Conservation (phyloP, 2,797 vertebrate genomes). For the Sebastes flavidus region DNA sequence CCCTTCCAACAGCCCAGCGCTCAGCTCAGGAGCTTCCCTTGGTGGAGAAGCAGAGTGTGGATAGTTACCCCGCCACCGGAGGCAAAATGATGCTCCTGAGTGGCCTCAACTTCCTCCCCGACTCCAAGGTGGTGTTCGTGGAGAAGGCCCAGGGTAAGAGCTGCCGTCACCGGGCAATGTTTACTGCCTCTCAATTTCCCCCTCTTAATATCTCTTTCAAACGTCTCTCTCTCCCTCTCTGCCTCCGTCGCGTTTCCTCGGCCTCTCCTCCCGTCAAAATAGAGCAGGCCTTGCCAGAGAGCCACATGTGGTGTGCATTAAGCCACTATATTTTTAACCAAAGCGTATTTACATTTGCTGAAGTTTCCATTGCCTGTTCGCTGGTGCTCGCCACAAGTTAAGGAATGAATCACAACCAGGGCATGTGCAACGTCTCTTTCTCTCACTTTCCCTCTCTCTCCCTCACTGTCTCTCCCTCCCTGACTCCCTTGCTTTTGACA, state of each 20-base stretch:
- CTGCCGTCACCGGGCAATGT: constrained; percentile 42
- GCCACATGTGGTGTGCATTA: constrained; percentile 89
- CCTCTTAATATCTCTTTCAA: constrained; percentile 59
- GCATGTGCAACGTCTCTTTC: constrained; percentile 78
- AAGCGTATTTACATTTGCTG: constrained; percentile 88
- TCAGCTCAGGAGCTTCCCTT: constrained; percentile 98
- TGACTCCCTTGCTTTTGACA: constrained; percentile 41
- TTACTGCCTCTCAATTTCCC: constrained; percentile 56
- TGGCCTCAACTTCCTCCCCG: constrained; percentile 96
- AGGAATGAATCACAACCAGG: constrained; percentile 85
- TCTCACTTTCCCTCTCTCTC: constrained; percentile 61
- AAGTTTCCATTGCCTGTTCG: constrained; percentile 88
- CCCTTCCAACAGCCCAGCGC: constrained; percentile 87
- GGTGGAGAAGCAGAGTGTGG: constrained; percentile 95
- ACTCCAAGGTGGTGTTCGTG: constrained; percentile 99
- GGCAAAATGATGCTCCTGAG: constrained; percentile 95
- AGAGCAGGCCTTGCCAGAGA: constrained; percentile 78
- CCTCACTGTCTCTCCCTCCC: constrained; percentile 30
- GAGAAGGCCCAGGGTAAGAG: constrained; percentile 96
- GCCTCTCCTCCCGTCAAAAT: constrained; percentile 83
- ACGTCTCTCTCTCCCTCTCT: constrained; percentile 36
- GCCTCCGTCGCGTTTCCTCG: constrained; percentile 48
- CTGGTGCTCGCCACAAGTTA: constrained; percentile 82
- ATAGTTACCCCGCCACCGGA: constrained; percentile 90
- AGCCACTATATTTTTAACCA: constrained; percentile 89